Conservation (phyloP, 2,113 vertebrate species). For the Lepidiolamprologus cunningtoni region DNA sequence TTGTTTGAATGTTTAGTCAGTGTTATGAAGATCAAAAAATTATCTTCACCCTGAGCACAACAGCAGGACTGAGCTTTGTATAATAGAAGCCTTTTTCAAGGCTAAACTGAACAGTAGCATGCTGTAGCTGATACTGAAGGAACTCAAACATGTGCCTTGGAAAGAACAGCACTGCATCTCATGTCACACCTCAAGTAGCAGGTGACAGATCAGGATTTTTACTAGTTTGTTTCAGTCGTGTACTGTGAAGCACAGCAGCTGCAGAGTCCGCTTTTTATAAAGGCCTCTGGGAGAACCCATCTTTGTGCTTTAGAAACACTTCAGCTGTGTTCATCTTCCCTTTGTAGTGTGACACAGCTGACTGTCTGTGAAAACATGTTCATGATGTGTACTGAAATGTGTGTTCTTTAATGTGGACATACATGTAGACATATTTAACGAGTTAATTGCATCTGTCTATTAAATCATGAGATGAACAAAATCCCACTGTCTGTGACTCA, state of each 20-base stretch:
- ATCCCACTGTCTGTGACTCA: not conserved
- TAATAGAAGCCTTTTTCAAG: not conserved
- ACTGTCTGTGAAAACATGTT: not conserved
- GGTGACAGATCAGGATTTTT: not conserved
- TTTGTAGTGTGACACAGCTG: not conserved
- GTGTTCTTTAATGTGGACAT: constrained; percentile 32
- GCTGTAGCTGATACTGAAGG: not conserved
- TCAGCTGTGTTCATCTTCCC: not conserved
- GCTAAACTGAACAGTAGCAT: not conserved
- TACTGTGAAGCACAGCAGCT: constrained; percentile 31
- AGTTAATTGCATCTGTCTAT: not conserved
- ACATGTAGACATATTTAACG: not conserved
- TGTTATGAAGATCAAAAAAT: not conserved
- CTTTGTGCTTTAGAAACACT: not conserved
- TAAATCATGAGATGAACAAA: not conserved
- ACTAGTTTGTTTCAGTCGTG: not conserved
- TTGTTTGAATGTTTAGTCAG: constrained; percentile 8
- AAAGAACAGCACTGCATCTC: not conserved
- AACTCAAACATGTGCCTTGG: constrained; percentile 62
- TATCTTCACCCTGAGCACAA: not conserved
- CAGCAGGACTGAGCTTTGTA: not conserved
- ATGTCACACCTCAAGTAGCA: not conserved
- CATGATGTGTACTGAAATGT: not conserved
- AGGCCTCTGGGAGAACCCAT: not conserved
- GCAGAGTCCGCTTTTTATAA: not conserved